These are phyloP conservation scores for Natrix natrix DNA, from an alignment of 2,797 vertebrate species.

Conservation along the genomic window DNA sequence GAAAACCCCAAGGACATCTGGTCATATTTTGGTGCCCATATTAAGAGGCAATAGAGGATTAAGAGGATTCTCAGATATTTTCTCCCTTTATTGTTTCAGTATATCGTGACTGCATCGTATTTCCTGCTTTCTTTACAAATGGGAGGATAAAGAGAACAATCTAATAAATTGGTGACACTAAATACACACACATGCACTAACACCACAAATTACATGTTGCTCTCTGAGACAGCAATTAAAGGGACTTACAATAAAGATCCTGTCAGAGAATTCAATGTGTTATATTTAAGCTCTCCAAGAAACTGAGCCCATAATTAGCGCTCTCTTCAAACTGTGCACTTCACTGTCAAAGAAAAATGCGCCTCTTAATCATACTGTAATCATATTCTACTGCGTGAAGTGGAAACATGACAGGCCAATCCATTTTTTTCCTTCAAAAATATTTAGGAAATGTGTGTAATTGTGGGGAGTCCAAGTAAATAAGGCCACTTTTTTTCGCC, in stretches of 20 bases:
- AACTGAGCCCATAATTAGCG: constrained; percentile 49
- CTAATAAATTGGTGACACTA: constrained; percentile 16
- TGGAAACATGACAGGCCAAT: constrained; percentile 35
- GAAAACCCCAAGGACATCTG: not conserved
- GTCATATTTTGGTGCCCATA: not conserved
- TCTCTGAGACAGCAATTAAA: constrained; percentile 46
- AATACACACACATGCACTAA: constrained; percentile 5
- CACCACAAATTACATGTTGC: constrained; percentile 16
- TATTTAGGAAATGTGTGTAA: constrained; percentile 47
- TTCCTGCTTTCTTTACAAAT: not conserved
- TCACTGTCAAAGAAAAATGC: constrained; percentile 36
- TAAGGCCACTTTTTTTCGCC: constrained; percentile 45
- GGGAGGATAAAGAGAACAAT: not conserved
- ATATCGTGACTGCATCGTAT: not conserved
- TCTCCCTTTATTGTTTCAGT: not conserved
- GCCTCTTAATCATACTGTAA: constrained; percentile 27
- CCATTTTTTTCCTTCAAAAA: constrained; percentile 42
- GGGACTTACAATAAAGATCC: constrained; percentile 44
- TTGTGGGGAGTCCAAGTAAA: constrained; percentile 52
- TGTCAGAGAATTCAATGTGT: constrained; percentile 32
- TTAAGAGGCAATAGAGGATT: not conserved
- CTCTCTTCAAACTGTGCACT: constrained; percentile 26
- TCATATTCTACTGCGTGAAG: constrained; percentile 20
- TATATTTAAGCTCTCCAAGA: constrained; percentile 48
- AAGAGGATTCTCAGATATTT: not conserved